Evolutionary conservation across 1,140 invertebrate genomes (phyloP).

Genomic region (Oncopeltus fasciatus): DNA sequence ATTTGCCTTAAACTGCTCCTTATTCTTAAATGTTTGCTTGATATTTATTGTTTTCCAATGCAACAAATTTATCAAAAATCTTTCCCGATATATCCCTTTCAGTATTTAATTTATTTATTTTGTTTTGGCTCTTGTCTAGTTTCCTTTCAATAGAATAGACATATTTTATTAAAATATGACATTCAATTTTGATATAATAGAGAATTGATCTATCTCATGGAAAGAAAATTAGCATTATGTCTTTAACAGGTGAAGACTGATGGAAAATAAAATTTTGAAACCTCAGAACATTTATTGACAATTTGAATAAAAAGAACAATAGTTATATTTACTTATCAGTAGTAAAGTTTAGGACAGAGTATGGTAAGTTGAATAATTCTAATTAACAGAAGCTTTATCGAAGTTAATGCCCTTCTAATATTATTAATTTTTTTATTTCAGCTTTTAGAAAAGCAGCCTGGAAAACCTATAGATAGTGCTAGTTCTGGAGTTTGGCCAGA

Average conservation of each 20-base stretch:
- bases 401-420: not conserved
- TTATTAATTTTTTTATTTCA: not conserved
- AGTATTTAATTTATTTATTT: not conserved
- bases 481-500: not conserved
- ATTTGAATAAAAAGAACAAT: not conserved
- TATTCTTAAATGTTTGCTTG: not conserved
- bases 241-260: conserved; percentile 3
- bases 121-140: not conserved
- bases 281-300: not conserved
- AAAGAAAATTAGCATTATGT: not conserved
- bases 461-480: conserved; percentile 10
- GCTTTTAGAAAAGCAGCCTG: conserved; percentile 16
- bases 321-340: too few relatives aligned
- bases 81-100: not conserved
- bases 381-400: too few relatives aligned
- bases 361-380: too few relatives aligned
- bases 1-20: not conserved
- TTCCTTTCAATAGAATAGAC: not conserved
- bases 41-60: not conserved
- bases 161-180: not conserved
- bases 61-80: not conserved
- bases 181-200: not conserved
- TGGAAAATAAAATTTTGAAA: not conserved
- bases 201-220: not conserved
- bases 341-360: too few relatives aligned